These are phyloP conservation scores for Mercenaria mercenaria DNA, from an alignment of 1,140 invertebrate genomes.

Conservation along the genomic window DNA sequence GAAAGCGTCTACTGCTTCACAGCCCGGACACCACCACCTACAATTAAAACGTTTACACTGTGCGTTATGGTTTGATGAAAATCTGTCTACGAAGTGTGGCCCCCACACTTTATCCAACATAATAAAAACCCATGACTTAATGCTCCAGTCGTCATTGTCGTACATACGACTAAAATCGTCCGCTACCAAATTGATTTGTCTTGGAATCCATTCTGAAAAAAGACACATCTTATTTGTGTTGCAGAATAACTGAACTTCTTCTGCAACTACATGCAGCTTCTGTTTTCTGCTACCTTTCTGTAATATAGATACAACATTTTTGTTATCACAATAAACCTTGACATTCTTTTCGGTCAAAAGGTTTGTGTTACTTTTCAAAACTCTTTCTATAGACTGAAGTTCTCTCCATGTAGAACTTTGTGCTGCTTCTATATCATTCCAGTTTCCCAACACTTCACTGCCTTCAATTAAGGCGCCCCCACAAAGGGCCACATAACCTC, in stretches of 20 bases:
- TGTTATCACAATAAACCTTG: constrained; percentile 22
- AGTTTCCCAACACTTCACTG: neutral
- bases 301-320: constrained; percentile 9
- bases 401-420: constrained; percentile 41
- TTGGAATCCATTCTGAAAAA: constrained; percentile 29
- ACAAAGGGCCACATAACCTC: constrained; percentile 6
- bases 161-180: constrained; percentile 7
- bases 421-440: neutral
- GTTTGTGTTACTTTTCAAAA: constrained; percentile 2
- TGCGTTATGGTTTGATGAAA: neutral
- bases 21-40: constrained; percentile 1
- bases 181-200: constrained; percentile 1
- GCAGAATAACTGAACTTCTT: neutral
- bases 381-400: constrained; percentile 8
- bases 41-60: constrained; percentile 26
- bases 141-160: constrained; percentile 48
- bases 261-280: neutral
- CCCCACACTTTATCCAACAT: constrained; percentile 36
- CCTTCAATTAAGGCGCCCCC: constrained; percentile 12
- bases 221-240: constrained; percentile 1
- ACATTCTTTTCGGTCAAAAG: neutral
- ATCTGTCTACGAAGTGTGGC: neutral
- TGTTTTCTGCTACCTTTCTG: constrained; percentile 31
- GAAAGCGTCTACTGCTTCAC: constrained; percentile 8
- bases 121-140: neutral